Evolutionary conservation across 2,797 vertebrate genomes (phyloP).

Genomic region (Scarus forsteni): DNA sequence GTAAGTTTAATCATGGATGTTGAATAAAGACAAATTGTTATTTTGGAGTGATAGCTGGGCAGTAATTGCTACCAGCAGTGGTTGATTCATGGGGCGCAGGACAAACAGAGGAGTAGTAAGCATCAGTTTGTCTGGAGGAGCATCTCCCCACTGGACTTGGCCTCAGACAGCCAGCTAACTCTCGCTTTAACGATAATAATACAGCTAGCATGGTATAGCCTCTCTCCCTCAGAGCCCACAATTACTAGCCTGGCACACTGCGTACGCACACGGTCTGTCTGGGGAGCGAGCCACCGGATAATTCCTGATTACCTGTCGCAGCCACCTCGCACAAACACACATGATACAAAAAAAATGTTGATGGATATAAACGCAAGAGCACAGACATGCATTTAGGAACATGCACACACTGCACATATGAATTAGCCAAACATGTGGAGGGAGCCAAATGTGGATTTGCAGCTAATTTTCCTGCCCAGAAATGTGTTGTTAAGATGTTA

Average conservation of each 20-base stretch:
- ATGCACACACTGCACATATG: slow-evolving; percentile 26
- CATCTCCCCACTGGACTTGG: slow-evolving; percentile 67
- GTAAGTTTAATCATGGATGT: slow-evolving; percentile 42
- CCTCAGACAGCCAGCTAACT: slow-evolving; percentile 76
- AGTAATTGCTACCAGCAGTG: slow-evolving; percentile 66
- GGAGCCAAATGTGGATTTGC: slow-evolving; percentile 54
- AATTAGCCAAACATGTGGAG: slow-evolving; percentile 43
- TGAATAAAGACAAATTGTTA: slow-evolving; percentile 71
- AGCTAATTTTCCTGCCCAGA: slow-evolving; percentile 52
- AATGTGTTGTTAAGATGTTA: slow-evolving; percentile 52
- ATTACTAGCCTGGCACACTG: slow-evolving; percentile 77
- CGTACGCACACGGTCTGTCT: slow-evolving; percentile 76
- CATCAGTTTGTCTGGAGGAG: slow-evolving; percentile 74
- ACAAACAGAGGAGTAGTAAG: slow-evolving; percentile 66
- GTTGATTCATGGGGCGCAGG: slow-evolving; percentile 66
- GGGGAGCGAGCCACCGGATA: slow-evolving; percentile 76
- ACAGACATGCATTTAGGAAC: slow-evolving; percentile 31
- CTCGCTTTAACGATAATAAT: slow-evolving; percentile 83
- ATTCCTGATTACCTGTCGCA: slow-evolving; percentile 74
- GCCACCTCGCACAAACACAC: slow-evolving; percentile 73
- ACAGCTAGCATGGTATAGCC: slow-evolving; percentile 73
- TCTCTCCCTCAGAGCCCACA: slow-evolving; percentile 76
- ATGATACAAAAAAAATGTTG: slow-evolving; percentile 43
- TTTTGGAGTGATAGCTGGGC: slow-evolving; percentile 61
- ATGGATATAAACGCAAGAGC: slow-evolving; percentile 23